Conservation (phyloP, 2,113 vertebrate species). For the Stegastes partitus region DNA sequence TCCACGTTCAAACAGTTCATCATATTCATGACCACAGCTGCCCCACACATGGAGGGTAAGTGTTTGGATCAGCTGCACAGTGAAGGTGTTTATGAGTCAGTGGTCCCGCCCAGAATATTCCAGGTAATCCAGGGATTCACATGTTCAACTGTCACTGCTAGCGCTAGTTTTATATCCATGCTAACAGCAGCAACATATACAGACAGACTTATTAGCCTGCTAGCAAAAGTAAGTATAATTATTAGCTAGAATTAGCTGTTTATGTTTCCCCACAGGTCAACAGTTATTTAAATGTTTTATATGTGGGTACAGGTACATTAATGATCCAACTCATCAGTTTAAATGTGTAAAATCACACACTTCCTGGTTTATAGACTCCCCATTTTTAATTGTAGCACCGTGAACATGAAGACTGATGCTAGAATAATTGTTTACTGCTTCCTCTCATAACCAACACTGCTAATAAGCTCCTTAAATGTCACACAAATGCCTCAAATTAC, state of each 20-base stretch:
- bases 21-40: background rate
- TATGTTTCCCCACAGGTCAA: too few relatives aligned
- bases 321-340: too few relatives aligned
- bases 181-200: too few relatives aligned
- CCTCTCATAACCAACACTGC: background rate
- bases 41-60: background rate
- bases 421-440: constrained; percentile 3
- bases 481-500: constrained; percentile 11
- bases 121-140: too few relatives aligned
- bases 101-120: background rate
- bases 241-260: too few relatives aligned
- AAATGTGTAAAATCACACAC: too few relatives aligned
- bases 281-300: too few relatives aligned
- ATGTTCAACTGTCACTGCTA: too few relatives aligned
- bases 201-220: too few relatives aligned
- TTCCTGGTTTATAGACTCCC: background rate
- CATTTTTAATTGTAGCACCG: background rate
- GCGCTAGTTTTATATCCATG: too few relatives aligned
- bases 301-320: too few relatives aligned
- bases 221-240: too few relatives aligned
- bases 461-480: constrained; percentile 27
- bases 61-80: background rate
- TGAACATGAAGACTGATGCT: background rate
- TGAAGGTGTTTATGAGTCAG: background rate
- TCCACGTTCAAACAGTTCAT: background rate